A percentile compares a stretch with the other conserved stretches of the same genome.
phyloP scores from a whole-genome alignment of 2,797 vertebrate species.

The Anomalospiza imberbis region DNA sequence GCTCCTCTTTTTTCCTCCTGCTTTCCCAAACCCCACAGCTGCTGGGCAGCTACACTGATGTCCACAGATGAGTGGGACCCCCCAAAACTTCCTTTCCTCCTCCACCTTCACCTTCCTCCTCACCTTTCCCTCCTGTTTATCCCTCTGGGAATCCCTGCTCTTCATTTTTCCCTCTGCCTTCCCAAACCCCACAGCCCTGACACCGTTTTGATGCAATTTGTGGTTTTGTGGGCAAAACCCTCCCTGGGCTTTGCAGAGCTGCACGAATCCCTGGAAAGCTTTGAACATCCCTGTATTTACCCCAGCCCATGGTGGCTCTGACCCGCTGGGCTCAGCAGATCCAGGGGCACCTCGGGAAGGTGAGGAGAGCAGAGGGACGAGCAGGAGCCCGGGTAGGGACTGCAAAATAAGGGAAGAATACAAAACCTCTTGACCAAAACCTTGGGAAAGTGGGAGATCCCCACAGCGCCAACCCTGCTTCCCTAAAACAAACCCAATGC shows the following conservation, averaged over 20 bases:
- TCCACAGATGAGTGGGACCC: neutral
- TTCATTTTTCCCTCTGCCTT: neutral
- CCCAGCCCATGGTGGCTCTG: accelerated
- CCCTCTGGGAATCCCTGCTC: neutral
- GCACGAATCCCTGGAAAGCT: neutral
- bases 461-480: accelerated
- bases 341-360: neutral
- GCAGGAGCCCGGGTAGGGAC: accelerated
- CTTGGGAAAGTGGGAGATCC: neutral
- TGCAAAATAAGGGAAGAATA: neutral
- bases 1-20: neutral
- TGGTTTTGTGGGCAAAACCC: neutral
- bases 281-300: accelerated
- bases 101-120: neutral
- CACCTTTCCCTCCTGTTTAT: neutral
- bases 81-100: neutral
- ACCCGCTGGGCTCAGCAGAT: accelerated
- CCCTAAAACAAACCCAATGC: accelerated
- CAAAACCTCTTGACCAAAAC: neutral
- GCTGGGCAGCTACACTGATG: accelerated
- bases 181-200: neutral
- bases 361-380: neutral
- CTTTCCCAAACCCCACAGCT: neutral
- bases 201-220: neutral
- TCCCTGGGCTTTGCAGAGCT: neutral